Base-by-base conservation (phyloP, 2,888 invertebrate species). In the Prosopocoilus inquinatus region DNA sequence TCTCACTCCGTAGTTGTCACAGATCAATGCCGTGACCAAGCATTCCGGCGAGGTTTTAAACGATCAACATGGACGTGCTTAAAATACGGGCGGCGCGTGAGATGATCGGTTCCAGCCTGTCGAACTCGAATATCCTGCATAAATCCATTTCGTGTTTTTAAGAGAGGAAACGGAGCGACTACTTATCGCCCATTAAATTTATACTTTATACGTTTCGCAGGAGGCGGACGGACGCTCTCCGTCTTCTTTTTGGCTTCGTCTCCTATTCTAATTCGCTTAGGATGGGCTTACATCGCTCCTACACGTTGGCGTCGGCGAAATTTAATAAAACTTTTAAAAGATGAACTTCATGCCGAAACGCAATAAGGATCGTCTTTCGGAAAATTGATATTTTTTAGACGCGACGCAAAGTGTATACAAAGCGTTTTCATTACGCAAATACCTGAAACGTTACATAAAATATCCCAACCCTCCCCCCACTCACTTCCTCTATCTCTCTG, bases 71-170 rank as follows among this genome's bases (percentile, higher is more conserved):
- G 59, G 63, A 65, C 63, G 65, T 63, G 64, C 64, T 62, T 55
- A 54, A 67, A 66, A 69, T 64, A 67, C 68, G 64, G 61, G 53
- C 61, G 61, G 64, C 56, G 63, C 61, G 64, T 64, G 66, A 64
- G 70, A 67, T 66, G 69, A 68, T 70, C 70, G 66, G 68, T 71
- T 71, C 70, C 70, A 66, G 64, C 64, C 67, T 67, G 67, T 68
- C 69, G 70, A 69, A 69, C 67, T 61, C 64, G 66, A 67, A 68
- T 68, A 67, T 64, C 67, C 67, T 28, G 20, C 61, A 69, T 70
- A 71, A 71, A 71, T 71, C 69, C 68, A 67, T 68, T 69, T 67
- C 68, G 67, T 69, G 69, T 71, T 69, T 70, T 67, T 66, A 62
- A 64, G 66, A 66, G 64, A 68, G 68, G 67, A 70, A 70, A 70